Evolutionary conservation across 1,140 invertebrate genomes (phyloP), one percentile per base, ranked within the genome.

Genomic region (Lamellibrachia luymesi): DNA sequence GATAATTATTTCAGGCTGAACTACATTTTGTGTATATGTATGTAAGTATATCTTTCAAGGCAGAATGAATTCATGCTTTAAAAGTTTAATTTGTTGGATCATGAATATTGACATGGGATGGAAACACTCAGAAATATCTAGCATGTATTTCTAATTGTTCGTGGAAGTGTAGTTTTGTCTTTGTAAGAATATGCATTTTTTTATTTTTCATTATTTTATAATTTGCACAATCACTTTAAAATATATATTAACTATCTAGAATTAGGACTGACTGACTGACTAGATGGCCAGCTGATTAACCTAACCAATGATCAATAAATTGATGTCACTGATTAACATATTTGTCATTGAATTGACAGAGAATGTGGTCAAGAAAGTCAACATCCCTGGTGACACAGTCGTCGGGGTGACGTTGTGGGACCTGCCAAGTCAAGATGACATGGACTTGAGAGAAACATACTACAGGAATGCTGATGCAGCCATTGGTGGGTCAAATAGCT

Each of bases 401-500:
- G 94, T 95, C 2, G 95, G 95, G 13, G 50, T 96, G 90, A 95
- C 95, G 13, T 90, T 96, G 91, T 96, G 95, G 95, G 95, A 96
- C 90, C 94, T 95, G 2, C 95, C 95, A 50, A 95, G 95, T 49
- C 92, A 94, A 91, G 95, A 96, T 50, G 95, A 96, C 90, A 95
- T 96, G 92, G 95, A 96, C 92, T 92, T 96, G 10, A 94, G 95
- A 91, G 94, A 94, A 91, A 94, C 95, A 6, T 95, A 95, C 93
- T 96, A 95, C 94, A 95, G 94, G 80, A 94, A 95, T 92, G 80
- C 95, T n/a, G 95, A 96, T 94, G 95, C 95, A 80, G 95, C 95
- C 27, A 95, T 96, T 93, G 95, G 95, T 96, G 94, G 93, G 93
- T 94, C 38, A n/a, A 92, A 56, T 92, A 17, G 49, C 91, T 4